Percentiles rank a stretch among this genome's conserved stretches.
Evolutionary conservation across 2,888 invertebrate species (phyloP).

Genomic region (Protonemura montana): DNA sequence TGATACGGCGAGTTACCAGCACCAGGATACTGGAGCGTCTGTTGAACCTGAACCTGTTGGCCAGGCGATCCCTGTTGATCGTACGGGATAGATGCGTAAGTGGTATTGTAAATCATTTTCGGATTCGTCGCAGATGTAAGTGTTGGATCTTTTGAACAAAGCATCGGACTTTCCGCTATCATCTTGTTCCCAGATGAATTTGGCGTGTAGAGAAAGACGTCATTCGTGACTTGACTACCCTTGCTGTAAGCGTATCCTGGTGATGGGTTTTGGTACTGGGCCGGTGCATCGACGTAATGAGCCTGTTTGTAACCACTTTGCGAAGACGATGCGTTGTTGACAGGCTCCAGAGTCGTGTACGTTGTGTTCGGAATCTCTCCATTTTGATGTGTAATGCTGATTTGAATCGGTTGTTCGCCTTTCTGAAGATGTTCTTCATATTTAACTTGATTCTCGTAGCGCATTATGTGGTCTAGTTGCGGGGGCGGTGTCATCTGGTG

Average conservation of each 20-base stretch:
- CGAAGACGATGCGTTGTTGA: constrained; percentile 62
- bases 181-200: constrained; percentile 57
- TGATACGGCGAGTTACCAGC: constrained; percentile 62
- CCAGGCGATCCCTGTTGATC: constrained; percentile 67
- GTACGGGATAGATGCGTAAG: constrained; percentile 54
- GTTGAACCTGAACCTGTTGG: constrained; percentile 65
- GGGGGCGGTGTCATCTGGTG: constrained; percentile 49
- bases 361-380: constrained; percentile 57
- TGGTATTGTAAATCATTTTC: constrained; percentile 58
- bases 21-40: constrained; percentile 68
- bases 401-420: constrained; percentile 34
- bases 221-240: constrained; percentile 44
- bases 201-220: constrained; percentile 48
- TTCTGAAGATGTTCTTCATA: constrained; percentile 38
- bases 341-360: constrained; percentile 72
- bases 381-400: constrained; percentile 51
- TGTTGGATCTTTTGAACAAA: constrained; percentile 72
- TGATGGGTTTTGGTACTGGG: constrained; percentile 22
- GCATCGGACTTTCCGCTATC: constrained; percentile 62
- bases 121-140: constrained; percentile 64
- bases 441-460: constrained; percentile 29
- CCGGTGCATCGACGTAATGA: constrained; percentile 51
- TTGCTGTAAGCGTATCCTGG: constrained; percentile 47
- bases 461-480: constrained; percentile 41
- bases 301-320: constrained; percentile 57